A percentile compares a stretch with the other conserved stretches of the same genome.
These are phyloP conservation scores for Drosophila longiperda DNA, from an alignment of 2,888 invertebrate genomes.

Conservation along the genomic window DNA sequence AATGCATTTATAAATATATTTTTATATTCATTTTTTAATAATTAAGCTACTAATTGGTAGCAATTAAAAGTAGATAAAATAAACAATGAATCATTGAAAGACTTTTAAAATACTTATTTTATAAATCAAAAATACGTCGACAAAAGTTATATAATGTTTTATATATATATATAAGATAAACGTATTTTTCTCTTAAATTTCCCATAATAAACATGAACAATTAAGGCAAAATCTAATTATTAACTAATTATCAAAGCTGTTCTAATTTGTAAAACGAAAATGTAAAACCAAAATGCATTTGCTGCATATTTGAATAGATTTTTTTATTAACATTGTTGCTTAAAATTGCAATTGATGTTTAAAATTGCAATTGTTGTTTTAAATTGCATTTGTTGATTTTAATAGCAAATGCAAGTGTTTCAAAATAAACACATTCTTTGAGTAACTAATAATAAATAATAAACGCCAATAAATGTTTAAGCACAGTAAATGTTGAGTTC, in stretches of 20 bases:
- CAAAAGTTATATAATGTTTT: not conserved
- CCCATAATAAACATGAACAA: not conserved
- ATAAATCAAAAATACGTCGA: not conserved
- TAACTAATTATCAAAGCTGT: not conserved
- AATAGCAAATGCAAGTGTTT: not conserved
- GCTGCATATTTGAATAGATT: not conserved
- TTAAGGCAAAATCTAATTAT: not conserved
- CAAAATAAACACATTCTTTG: not conserved
- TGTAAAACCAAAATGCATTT: not conserved
- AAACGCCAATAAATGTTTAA: too few species aligned
- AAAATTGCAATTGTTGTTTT: conserved; percentile 6
- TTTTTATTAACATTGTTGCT: conserved; percentile 2
- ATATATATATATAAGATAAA: not conserved
- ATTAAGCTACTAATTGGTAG: not conserved
- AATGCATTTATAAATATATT: not conserved
- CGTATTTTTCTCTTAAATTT: not conserved
- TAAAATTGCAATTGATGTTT: conserved; percentile 10
- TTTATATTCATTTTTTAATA: not conserved
- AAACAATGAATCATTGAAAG: not conserved
- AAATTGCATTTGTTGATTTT: not conserved
- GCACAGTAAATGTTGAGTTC: not conserved
- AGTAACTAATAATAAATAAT: conserved; percentile 1
- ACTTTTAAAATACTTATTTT: not conserved
- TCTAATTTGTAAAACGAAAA: not conserved
- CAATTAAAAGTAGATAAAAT: not conserved